Evolutionary conservation across 2,797 vertebrate genomes (phyloP).

Genomic region (Nothura maculosa): DNA sequence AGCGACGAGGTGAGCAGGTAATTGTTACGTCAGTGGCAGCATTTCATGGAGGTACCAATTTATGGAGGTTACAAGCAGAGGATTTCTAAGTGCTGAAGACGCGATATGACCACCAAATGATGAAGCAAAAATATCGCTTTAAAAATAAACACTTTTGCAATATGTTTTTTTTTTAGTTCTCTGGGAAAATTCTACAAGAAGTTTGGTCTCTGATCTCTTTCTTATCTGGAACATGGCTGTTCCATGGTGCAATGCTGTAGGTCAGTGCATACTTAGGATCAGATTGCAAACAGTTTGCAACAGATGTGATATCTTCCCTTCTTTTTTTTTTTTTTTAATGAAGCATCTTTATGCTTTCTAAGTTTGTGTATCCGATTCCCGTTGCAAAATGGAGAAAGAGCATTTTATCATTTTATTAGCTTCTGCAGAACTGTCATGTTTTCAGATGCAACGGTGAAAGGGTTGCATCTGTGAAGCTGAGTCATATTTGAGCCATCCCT

Average conservation of each 20-base stretch:
- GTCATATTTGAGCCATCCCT: not conserved
- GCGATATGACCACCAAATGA: conserved; percentile 23
- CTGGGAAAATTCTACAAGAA: not conserved
- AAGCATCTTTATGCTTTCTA: not conserved
- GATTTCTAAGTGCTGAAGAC: conserved; percentile 66
- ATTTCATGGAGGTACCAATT: conserved; percentile 60
- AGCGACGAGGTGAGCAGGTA: conserved; percentile 40
- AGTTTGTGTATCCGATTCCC: not conserved
- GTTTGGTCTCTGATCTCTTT: not conserved
- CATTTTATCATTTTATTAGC: not conserved
- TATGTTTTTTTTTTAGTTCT: conserved; percentile 22
- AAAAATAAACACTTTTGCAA: conserved; percentile 23
- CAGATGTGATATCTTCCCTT: not conserved
- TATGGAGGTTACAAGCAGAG: not conserved
- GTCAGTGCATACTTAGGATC: not conserved
- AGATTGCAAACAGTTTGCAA: not conserved
- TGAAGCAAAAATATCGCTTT: conserved; percentile 20
- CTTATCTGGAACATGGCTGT: not conserved
- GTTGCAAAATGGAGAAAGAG: not conserved
- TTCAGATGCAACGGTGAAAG: not conserved
- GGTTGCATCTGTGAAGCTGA: not conserved
- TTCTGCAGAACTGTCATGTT: not conserved
- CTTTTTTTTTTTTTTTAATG: not conserved
- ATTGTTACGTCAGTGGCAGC: conserved; percentile 68
- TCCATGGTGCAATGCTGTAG: not conserved